These are phyloP conservation scores for Ostrea denselamellosa DNA, from an alignment of 1,140 invertebrate species.

Conservation along the genomic window DNA sequence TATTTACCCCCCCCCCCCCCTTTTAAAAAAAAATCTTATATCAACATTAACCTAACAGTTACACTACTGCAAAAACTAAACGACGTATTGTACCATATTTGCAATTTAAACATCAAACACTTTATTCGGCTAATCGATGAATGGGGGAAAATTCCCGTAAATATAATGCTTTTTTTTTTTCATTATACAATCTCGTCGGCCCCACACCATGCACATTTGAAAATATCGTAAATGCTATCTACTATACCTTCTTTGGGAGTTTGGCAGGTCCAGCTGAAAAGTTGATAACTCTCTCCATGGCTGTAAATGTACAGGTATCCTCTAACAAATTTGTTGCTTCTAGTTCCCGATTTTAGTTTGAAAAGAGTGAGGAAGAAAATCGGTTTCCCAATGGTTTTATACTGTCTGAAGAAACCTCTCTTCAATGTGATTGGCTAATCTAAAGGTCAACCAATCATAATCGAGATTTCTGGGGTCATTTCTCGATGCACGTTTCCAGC, in stretches of 20 bases:
- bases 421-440: slow-evolving; percentile 6
- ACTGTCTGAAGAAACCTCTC: not conserved
- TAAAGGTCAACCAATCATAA: slow-evolving; percentile 20
- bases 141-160: slow-evolving; percentile 12
- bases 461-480: not conserved
- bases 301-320: not conserved
- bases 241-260: slow-evolving; percentile 46
- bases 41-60: too few species aligned
- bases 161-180: too few species aligned
- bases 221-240: not conserved
- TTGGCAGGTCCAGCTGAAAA: slow-evolving; percentile 57
- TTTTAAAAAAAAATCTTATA: too few species aligned
- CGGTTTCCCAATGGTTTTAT: not conserved
- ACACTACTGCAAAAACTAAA: too few species aligned
- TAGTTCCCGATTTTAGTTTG: not conserved
- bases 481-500: not conserved
- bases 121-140: not conserved
- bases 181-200: not conserved
- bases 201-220: not conserved
- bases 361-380: slow-evolving; percentile 37
- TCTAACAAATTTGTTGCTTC: not conserved
- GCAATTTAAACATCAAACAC: not conserved
- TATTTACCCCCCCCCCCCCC: too few species aligned
- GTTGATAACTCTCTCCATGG: slow-evolving; percentile 49
- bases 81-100: not conserved